Evolutionary conservation across 2,113 vertebrate species (phyloP).

Genomic region (Scytalopus superciliaris): DNA sequence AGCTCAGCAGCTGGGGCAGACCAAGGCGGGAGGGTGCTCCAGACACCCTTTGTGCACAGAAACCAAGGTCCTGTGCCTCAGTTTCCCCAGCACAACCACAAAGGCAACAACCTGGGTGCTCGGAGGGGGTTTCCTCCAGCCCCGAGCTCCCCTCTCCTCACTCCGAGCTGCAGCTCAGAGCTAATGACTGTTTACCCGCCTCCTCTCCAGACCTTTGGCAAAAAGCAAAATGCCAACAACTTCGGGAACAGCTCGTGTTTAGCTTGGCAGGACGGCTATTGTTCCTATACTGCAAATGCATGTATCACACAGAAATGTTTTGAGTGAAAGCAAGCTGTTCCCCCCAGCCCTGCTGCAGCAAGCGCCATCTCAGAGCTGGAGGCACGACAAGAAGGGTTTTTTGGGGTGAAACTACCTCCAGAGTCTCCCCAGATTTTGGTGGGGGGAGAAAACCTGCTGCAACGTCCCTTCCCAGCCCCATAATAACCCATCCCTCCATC

Average conservation of each 20-base stretch:
- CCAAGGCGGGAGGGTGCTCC: background rate
- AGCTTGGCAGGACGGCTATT: background rate
- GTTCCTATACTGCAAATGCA: constrained; percentile 3
- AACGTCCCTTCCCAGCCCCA: background rate
- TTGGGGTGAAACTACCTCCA: background rate
- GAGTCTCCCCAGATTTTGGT: background rate
- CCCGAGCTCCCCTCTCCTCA: background rate
- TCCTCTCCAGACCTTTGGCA: background rate
- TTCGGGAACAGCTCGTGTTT: background rate
- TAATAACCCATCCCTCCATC: background rate
- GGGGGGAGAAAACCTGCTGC: background rate
- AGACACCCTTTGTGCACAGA: accelerated
- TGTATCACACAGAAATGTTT: background rate
- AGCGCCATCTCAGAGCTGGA: background rate
- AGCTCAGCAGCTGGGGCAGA: background rate
- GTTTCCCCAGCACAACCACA: background rate
- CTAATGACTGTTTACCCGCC: background rate
- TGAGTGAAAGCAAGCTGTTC: background rate
- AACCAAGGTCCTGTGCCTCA: background rate
- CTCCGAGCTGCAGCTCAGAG: background rate
- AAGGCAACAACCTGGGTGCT: background rate
- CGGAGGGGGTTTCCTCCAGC: background rate
- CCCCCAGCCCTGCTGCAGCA: background rate
- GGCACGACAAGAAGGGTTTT: background rate
- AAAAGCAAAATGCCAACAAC: background rate